Base-by-base conservation (phyloP, 2,888 invertebrate genomes). In the Mylabris sibirica region DNA sequence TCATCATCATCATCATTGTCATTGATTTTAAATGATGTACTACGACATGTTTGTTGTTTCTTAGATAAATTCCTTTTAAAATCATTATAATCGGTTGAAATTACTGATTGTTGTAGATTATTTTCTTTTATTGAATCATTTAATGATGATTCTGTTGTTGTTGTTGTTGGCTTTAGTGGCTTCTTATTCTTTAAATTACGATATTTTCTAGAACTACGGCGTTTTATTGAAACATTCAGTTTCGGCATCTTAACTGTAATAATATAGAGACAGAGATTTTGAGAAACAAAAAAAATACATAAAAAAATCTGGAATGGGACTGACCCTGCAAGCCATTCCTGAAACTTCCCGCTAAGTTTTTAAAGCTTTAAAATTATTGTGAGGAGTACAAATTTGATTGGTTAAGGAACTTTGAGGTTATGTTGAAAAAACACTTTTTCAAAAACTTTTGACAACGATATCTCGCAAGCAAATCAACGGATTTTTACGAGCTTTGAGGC, bases 141-240 rank as follows among this genome's bases (percentile, higher is more conserved):
- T 14, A 14, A 38, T 12, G 12, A 11, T 49, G 5, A 8, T 8
- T 6, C 4, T 20, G n/a, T n/a, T n/a, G 3, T 5, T n/a, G n/a
- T n/a, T n/a, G 30, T 6, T 30, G 30, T 30, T 30, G 30, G 0
- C 4, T 30, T 30, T 30, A 30, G 30, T n/a, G 17, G 49, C 4
- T 20, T 17, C 8, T 49, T 49, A 8, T 49, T 49, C 8, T n/a
- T 49, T 20, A 20, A 20, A 49, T 17, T 8, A 8, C 49, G 49
- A 17, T 17, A 20, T 20, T 20, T 17, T 20, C 17, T 20, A 5
- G 20, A 20, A 49, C n/a, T 49, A 1, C 80, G 71, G 59, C 79
- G 75, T 78, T 86, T 87, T 81, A 87, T 89, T 77, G 88, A 87
- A 0, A 87, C 87, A 2, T 87, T 88, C 69, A 87, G 76, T 79